Percentiles rank a stretch among this genome's conserved stretches.
These are phyloP conservation scores for Microtus pennsylvanicus DNA, from an alignment of 2,113 vertebrate species.

Conservation along the genomic window DNA sequence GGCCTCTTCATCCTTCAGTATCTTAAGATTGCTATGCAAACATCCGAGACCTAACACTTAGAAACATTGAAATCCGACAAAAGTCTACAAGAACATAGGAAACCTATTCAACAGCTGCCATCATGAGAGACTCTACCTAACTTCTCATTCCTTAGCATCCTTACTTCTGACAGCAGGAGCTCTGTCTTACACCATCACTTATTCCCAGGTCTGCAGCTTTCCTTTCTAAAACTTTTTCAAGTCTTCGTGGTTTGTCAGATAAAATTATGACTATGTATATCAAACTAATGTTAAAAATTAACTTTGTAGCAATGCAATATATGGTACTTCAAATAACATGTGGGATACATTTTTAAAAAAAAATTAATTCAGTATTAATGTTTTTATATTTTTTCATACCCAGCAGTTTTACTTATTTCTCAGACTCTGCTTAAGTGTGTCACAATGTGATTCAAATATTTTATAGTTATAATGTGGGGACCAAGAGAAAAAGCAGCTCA, in stretches of 20 bases:
- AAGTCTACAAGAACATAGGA: constrained; percentile 77
- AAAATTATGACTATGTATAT: constrained; percentile 28
- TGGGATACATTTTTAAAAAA: constrained; percentile 27
- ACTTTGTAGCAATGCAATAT: neutral
- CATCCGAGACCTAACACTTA: neutral
- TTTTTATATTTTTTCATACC: neutral
- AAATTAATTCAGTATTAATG: constrained; percentile 42
- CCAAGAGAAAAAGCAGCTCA: neutral
- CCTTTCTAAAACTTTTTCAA: neutral
- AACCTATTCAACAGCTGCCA: constrained; percentile 77
- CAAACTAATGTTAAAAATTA: constrained; percentile 50
- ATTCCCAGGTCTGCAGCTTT: constrained; percentile 19
- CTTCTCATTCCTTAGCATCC: constrained; percentile 78
- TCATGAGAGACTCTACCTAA: constrained; percentile 67
- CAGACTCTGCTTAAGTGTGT: constrained; percentile 14
- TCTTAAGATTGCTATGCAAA: neutral
- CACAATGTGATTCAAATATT: constrained; percentile 72
- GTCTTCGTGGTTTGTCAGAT: neutral
- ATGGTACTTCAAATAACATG: constrained; percentile 40
- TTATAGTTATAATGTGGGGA: constrained; percentile 56
- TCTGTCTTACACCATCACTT: constrained; percentile 9
- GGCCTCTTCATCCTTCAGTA: constrained; percentile 38
- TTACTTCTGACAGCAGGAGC: constrained; percentile 63
- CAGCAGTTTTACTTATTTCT: neutral
- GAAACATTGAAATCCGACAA: constrained; percentile 77